A percentile compares a stretch with the other conserved stretches of the same genome.
Conservation (phyloP, 1,140 invertebrate species). For the Nephotettix cincticeps region DNA sequence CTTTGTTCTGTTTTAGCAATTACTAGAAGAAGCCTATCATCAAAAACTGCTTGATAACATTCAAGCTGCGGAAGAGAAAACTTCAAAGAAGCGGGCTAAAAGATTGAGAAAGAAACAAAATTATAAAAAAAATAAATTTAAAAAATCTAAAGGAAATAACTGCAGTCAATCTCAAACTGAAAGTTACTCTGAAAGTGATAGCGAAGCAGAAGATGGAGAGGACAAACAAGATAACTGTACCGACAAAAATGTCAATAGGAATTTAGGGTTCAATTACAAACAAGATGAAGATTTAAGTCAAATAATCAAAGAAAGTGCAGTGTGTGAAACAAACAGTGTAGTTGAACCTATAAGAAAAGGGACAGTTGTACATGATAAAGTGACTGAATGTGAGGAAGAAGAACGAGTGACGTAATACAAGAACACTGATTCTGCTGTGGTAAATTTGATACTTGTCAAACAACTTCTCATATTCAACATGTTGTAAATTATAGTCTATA, state of each 20-base stretch:
- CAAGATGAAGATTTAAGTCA: too few relatives aligned
- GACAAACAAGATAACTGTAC: neutral
- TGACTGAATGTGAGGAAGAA: too few relatives aligned
- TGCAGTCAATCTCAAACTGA: constrained; percentile 27
- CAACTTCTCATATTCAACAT: too few relatives aligned
- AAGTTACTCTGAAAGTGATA: constrained; percentile 45
- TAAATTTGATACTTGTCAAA: too few relatives aligned
- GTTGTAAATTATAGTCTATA: too few relatives aligned
- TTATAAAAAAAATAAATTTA: constrained; percentile 46
- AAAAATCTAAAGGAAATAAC: constrained; percentile 31
- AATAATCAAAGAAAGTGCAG: too few relatives aligned
- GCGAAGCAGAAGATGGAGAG: constrained; percentile 31
- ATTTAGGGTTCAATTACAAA: neutral
- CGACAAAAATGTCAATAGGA: too few relatives aligned
- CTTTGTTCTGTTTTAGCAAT: constrained; percentile 59
- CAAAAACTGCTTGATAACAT: constrained; percentile 79
- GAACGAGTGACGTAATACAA: too few relatives aligned
- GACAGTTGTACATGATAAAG: too few relatives aligned
- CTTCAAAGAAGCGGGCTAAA: constrained; percentile 83
- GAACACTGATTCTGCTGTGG: too few relatives aligned
- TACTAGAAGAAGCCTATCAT: constrained; percentile 78
- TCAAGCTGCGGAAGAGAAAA: constrained; percentile 70
- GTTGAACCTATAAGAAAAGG: too few relatives aligned
- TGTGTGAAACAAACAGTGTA: too few relatives aligned
- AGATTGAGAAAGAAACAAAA: constrained; percentile 74